phyloP scores from a whole-genome alignment of 1,140 invertebrate species.

The Branchinecta lynchi region DNA sequence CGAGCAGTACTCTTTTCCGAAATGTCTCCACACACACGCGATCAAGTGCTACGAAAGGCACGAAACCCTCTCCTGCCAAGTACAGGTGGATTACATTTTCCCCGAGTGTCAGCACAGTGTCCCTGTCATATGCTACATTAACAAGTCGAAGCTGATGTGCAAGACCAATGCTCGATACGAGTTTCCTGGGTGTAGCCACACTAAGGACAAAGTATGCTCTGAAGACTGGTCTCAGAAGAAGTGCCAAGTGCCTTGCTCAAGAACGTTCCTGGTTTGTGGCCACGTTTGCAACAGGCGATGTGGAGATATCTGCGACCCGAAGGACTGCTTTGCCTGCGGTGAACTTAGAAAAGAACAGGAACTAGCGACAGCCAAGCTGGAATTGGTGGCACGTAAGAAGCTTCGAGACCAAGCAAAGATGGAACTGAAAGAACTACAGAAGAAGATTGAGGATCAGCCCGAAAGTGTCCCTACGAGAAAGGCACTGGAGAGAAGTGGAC shows the following conservation, averaged over 20 bases:
- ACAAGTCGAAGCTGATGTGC: background rate
- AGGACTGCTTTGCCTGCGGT: background rate
- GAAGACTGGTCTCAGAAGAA: background rate
- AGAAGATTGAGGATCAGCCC: background rate
- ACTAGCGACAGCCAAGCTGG: background rate
- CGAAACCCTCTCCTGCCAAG: background rate
- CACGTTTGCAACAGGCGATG: slow-evolving; percentile 7
- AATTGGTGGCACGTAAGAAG: background rate
- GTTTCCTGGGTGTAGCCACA: background rate
- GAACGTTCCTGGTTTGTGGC: background rate
- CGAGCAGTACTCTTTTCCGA: background rate
- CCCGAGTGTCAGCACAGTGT: background rate
- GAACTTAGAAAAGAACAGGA: slow-evolving; percentile 10
- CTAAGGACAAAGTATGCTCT: background rate
- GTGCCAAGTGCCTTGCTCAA: background rate
- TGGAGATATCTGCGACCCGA: slow-evolving; percentile 11
- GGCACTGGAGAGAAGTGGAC: background rate
- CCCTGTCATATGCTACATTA: background rate
- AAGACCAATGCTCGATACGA: background rate
- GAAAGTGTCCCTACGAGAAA: background rate
- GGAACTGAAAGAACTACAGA: background rate
- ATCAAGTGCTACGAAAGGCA: background rate
- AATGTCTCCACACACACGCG: background rate
- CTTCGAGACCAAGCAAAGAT: background rate
- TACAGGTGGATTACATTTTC: background rate